Evolutionary conservation across 2,888 invertebrate species (phyloP), one percentile per base, ranked within the genome.

Genomic region (Apamea monoglypha): DNA sequence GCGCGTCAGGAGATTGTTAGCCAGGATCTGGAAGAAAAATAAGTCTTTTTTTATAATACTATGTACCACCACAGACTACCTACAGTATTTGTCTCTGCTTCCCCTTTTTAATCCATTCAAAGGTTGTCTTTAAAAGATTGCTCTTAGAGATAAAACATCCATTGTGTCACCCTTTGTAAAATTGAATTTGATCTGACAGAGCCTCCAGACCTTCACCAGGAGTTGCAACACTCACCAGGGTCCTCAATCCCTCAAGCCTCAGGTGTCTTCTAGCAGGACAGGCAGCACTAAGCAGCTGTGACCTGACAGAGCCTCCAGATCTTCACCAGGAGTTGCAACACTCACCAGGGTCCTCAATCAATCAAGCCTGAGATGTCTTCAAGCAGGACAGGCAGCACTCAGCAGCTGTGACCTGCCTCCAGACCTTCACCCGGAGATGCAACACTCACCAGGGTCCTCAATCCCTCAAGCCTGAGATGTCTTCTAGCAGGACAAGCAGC

Each of bases 261-360:
- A 98, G 96, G 92, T 99, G 99, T 7, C 98, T 96, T n/a, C 98
- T 95, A 88, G 99, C 99, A 0, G 98, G 97, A 92, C 99, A 99
- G 1, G 98, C 98, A 32, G 98, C 98, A 94, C 98, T 98, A 10
- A 98, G 94, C 74, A 98, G 98, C 50, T 98, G 97, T 66, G 98
- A 98, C 2, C 98, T 97, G 74, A 98, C 97, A 0, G 98, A 98
- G 70, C 97, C 97, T n/a, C 97, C 96, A 2, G 97, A 96, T 76
- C 97, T 94, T 63, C 97, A 94, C n/a, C 97, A 80, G 69, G 89
- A 70, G 53, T n/a, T 36, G 21, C 0, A 72, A 29, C 21, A 83
- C 95, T 91, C 68, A 96, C 97, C 87, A 99, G 95, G 0, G 99
- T 99, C 79, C 99, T 97, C 66, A 99, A 96, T 87, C 98, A 98